phyloP scores from a whole-genome alignment of 2,888 invertebrate genomes.

The Cetonia aurata region DNA sequence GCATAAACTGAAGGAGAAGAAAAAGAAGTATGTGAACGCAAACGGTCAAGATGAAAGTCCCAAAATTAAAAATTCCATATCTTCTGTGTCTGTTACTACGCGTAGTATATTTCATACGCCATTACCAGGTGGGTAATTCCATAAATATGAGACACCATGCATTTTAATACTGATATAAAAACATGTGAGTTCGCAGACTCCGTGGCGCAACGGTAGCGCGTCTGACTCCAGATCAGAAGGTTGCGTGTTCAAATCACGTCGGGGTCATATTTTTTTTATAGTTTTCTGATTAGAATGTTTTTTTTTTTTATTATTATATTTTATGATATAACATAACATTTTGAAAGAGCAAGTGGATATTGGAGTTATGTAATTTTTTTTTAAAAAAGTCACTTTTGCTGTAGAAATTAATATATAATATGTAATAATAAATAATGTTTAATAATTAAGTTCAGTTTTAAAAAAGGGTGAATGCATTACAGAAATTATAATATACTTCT shows the following conservation, averaged over 20 bases:
- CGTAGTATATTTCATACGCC: slow-evolving; percentile 53
- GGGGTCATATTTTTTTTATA: slow-evolving; percentile 75
- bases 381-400: no score
- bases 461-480: no score
- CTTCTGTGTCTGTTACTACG: slow-evolving; percentile 47
- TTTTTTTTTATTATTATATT: no score
- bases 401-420: no score
- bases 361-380: no score
- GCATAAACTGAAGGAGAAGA: slow-evolving; percentile 64
- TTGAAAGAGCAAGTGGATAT: no score
- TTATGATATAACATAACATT: no score
- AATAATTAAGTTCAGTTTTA: no score
- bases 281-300: not conserved
- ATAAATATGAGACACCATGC: not conserved
- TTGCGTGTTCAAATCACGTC: slow-evolving; percentile 98
- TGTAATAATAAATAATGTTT: no score
- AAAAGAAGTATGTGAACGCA: slow-evolving; percentile 69
- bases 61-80: not conserved
- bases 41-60: slow-evolving; percentile 49
- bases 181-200: slow-evolving; percentile 70
- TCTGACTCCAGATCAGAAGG: slow-evolving; percentile 99
- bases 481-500: no score
- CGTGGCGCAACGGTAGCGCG: slow-evolving; percentile 98
- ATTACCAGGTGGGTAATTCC: slow-evolving; percentile 49
- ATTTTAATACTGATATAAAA: slow-evolving; percentile 5